Conservation (phyloP, 2,888 invertebrate genomes). For the Antheraea yamamai region DNA sequence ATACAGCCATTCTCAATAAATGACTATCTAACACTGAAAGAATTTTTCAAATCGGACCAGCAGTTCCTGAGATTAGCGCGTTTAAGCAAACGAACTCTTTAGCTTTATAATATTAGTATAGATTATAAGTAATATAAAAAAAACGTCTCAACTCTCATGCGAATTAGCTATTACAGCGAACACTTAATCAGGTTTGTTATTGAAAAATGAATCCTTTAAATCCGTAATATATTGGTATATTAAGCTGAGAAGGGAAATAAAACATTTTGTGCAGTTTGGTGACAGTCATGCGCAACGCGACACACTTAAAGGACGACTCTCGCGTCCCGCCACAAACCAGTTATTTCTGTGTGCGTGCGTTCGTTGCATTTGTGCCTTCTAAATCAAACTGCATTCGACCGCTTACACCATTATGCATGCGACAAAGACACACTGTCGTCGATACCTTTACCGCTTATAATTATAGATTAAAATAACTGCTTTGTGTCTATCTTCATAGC, state of each 20-base stretch:
- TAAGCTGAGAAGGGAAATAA: constrained; percentile 37
- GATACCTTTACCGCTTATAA: background rate
- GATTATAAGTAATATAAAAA: background rate
- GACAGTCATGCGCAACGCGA: constrained; percentile 42
- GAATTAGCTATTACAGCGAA: background rate
- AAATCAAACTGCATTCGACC: constrained; percentile 49
- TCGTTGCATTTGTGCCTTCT: constrained; percentile 45
- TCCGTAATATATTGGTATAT: constrained; percentile 28
- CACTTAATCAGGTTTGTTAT: background rate
- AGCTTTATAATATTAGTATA: no score
- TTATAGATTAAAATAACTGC: constrained; percentile 3
- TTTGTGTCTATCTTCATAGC: background rate
- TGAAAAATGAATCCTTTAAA: background rate
- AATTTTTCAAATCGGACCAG: no score
- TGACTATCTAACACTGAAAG: no score
- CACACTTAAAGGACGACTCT: constrained; percentile 40
- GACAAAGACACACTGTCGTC: constrained; percentile 3
- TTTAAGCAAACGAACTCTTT: no score
- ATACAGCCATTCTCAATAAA: no score
- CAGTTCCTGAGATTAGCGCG: no score
- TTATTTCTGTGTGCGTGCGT: constrained; percentile 40
- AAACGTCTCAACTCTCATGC: background rate
- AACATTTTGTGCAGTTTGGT: constrained; percentile 31
- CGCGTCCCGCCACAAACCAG: constrained; percentile 43
- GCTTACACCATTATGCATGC: constrained; percentile 23